Conservation (phyloP, 2,113 vertebrate genomes). For the Mola mola region DNA sequence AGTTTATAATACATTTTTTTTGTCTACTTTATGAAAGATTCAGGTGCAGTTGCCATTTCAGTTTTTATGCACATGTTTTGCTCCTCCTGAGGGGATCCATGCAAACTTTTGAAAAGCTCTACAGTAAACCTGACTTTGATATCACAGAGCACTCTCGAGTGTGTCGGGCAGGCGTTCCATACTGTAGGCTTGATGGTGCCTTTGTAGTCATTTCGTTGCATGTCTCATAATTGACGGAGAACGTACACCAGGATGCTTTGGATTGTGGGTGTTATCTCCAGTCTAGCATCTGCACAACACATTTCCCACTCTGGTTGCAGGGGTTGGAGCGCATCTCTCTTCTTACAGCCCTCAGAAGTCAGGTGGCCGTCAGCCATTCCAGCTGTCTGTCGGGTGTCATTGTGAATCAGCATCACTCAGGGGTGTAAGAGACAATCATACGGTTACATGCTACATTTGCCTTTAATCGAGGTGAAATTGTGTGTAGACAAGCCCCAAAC, state of each 20-base stretch:
- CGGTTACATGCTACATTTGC: conserved; percentile 76
- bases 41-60: no score
- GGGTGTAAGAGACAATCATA: conserved; percentile 63
- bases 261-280: conserved; percentile 64
- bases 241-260: conserved; percentile 46
- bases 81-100: conserved; percentile 38
- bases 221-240: conserved; percentile 59
- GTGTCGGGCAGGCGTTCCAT: conserved; percentile 20
- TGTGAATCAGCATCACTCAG: conserved; percentile 67
- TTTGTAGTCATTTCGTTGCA: conserved; percentile 48
- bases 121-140: conserved; percentile 47
- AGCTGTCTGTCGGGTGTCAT: conserved; percentile 81
- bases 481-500: conserved; percentile 46
- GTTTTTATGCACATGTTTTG: conserved; percentile 9
- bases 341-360: conserved; percentile 65
- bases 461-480: conserved; percentile 69
- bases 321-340: conserved; percentile 47
- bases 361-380: conserved; percentile 75
- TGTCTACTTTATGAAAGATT: no score
- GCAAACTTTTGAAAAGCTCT: conserved; percentile 48
- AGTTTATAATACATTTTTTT: no score
- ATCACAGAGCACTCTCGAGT: conserved; percentile 29
- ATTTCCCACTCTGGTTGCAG: conserved; percentile 57
- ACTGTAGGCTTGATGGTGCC: conserved; percentile 49
- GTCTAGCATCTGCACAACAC: conserved; percentile 51